Evolutionary conservation across 2,888 invertebrate genomes (phyloP), one percentile per base, ranked within the genome.

Genomic region (Chydorus sphaericus): DNA sequence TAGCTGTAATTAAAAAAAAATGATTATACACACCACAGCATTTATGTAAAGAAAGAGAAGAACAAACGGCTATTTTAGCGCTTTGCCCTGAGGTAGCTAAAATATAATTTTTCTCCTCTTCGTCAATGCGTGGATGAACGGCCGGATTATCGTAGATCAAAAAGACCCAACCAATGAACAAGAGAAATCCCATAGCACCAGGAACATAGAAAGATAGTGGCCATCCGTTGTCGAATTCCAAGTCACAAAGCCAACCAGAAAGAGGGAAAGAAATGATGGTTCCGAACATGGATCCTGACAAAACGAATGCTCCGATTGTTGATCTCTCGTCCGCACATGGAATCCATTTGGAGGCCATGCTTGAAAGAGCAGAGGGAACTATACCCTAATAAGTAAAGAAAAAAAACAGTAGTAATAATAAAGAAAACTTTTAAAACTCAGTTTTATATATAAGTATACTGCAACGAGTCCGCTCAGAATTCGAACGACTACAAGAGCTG

Each of bases 341-440:
- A 20, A 53, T 44, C 57, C 57, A 57, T 7, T 20, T 18, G 59
- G 59, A 48, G 23, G 56, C 16, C 48, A 54, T 48, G 28, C 26
- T 18, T 31, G 31, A 36, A 89, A 93, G 91, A 0, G 91, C 85
- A 16, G 94, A 94, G 70, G 89, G 92, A 7, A 89, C 89, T 5
- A 91, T 89, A 31, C 88, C 89, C 77, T 78, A 61, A n/a, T 3
- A 38, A 7, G 38, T 16, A n/a, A 58, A 10, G n/a, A n/a, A n/a
- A n/a, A n/a, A n/a, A n/a, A n/a, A n/a, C n/a, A n/a, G n/a, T n/a
- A n/a, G n/a, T n/a, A n/a, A n/a, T n/a, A n/a, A n/a, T n/a, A n/a
- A n/a, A n/a, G n/a, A n/a, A n/a, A n/a, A n/a, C n/a, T n/a, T n/a
- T 38, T 38, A 7, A n/a, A 16, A 2, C n/a, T 20, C 38, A n/a